Percentiles rank a stretch among this genome's conserved stretches.
These are phyloP conservation scores for Numenius phaeopus DNA, from an alignment of 2,797 vertebrate genomes.

Conservation along the genomic window DNA sequence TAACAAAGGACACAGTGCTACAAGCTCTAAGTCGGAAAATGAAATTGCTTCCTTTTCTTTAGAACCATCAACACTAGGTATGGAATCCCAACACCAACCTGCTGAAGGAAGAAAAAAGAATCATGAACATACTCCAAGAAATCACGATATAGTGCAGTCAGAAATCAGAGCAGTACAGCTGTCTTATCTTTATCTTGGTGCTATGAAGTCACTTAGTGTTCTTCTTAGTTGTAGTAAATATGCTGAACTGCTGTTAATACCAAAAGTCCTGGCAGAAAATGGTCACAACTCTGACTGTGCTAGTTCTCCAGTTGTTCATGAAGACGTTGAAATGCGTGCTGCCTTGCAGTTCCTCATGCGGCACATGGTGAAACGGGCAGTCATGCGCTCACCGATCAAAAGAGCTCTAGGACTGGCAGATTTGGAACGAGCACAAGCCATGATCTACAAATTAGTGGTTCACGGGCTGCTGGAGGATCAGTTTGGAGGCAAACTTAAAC, in stretches of 20 bases:
- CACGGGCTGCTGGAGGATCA: slow-evolving; percentile 93
- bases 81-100: slow-evolving; percentile 78
- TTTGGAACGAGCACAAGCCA: slow-evolving; percentile 95
- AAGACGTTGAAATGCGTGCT: slow-evolving; percentile 93
- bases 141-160: slow-evolving; percentile 87
- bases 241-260: slow-evolving; percentile 94
- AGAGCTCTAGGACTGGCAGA: slow-evolving; percentile 91
- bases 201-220: slow-evolving; percentile 95
- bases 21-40: slow-evolving; percentile 86
- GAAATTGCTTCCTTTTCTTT: slow-evolving; percentile 86
- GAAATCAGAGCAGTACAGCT: slow-evolving; percentile 95
- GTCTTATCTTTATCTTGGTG: slow-evolving; percentile 95
- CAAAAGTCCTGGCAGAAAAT: slow-evolving; percentile 89
- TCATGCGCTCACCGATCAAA: slow-evolving; percentile 97
- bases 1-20: slow-evolving; percentile 81
- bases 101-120: slow-evolving; percentile 87
- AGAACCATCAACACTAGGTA: slow-evolving; percentile 74
- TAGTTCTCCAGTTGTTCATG: slow-evolving; percentile 89
- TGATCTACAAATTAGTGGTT: slow-evolving; percentile 97
- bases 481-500: slow-evolving; percentile 85
- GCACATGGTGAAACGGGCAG: slow-evolving; percentile 96
- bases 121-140: slow-evolving; percentile 86
- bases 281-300: slow-evolving; percentile 93
- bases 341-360: slow-evolving; percentile 97
- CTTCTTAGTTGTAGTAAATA: slow-evolving; percentile 98